Conservation (phyloP, 1,140 invertebrate species). For the Nymphalis io region DNA sequence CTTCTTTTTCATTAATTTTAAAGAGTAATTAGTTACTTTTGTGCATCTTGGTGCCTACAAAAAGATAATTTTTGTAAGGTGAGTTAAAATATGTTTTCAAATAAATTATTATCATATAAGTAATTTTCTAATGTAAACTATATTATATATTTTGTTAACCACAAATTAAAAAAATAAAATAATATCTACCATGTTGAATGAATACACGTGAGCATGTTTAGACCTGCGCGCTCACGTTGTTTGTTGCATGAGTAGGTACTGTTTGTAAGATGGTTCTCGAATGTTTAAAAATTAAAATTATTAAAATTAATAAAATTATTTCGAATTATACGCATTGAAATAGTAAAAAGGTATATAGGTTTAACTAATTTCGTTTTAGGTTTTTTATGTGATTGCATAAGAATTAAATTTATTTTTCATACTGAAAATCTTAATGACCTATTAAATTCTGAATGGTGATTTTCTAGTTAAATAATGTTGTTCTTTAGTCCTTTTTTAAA, state of each 20-base stretch:
- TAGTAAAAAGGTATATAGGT: no score
- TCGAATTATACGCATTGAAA: no score
- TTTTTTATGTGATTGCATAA: constrained; percentile 19
- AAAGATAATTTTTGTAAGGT: constrained; percentile 49
- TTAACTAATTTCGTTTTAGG: no score
- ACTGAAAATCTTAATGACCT: constrained; percentile 21
- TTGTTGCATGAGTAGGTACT: constrained; percentile 21
- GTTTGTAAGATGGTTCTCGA: constrained; percentile 21
- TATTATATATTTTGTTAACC: not conserved
- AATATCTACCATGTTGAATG: not conserved
- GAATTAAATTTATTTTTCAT: constrained; percentile 17
- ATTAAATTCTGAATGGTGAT: constrained; percentile 34
- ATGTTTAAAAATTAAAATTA: not conserved
- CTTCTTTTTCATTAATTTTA: constrained; percentile 54
- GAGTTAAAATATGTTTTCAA: constrained; percentile 24
- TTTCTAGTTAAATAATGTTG: not conserved
- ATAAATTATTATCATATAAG: not conserved
- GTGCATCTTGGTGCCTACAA: constrained; percentile 34
- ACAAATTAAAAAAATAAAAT: not conserved
- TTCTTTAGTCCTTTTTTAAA: not conserved
- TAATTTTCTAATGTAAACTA: not conserved
- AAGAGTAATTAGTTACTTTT: constrained; percentile 49
- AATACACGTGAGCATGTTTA: constrained; percentile 37
- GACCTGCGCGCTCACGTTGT: constrained; percentile 37
- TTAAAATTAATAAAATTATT: not conserved